phyloP scores from a whole-genome alignment of 2,888 invertebrate genomes.

The Mimumesa dahlbomi region DNA sequence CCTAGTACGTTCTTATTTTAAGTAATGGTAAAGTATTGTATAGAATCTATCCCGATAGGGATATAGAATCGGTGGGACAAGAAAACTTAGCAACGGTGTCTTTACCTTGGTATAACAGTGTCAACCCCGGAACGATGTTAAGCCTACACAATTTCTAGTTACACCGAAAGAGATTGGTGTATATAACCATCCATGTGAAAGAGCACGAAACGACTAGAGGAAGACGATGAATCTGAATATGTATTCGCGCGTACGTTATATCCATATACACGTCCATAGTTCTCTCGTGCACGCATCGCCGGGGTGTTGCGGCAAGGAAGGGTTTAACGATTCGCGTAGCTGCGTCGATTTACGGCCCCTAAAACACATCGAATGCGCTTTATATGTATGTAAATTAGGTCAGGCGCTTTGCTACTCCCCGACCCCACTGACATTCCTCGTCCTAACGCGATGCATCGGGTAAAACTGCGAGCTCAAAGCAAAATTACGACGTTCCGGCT shows the following conservation, averaged over 20 bases:
- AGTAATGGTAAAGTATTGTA: too few relatives aligned
- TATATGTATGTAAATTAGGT: conserved; percentile 81
- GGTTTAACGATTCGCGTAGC: conserved; percentile 80
- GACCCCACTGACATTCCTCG: conserved; percentile 48
- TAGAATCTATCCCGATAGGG: too few relatives aligned
- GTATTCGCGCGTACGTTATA: conserved; percentile 52
- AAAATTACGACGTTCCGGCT: conserved; percentile 72
- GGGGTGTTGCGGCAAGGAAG: conserved; percentile 78
- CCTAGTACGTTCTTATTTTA: neutral
- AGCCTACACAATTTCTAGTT: conserved; percentile 5
- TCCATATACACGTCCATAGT: conserved; percentile 50
- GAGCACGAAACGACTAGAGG: conserved; percentile 35
- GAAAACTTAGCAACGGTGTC: too few relatives aligned
- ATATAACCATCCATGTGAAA: conserved; percentile 22
- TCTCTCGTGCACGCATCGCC: conserved; percentile 72
- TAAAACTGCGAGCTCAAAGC: conserved; percentile 70
- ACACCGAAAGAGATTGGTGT: conserved; percentile 1
- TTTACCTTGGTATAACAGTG: neutral
- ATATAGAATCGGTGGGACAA: too few relatives aligned
- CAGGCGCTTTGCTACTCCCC: conserved; percentile 69
- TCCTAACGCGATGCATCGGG: conserved; percentile 46
- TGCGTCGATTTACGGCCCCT: conserved; percentile 80
- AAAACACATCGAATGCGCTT: conserved; percentile 81
- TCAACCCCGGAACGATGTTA: neutral
- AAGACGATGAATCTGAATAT: conserved; percentile 54